Percentiles rank a stretch among this genome's conserved stretches.
These are phyloP conservation scores for Bovichtus variegatus DNA, from an alignment of 2,797 vertebrate genomes.

Conservation along the genomic window DNA sequence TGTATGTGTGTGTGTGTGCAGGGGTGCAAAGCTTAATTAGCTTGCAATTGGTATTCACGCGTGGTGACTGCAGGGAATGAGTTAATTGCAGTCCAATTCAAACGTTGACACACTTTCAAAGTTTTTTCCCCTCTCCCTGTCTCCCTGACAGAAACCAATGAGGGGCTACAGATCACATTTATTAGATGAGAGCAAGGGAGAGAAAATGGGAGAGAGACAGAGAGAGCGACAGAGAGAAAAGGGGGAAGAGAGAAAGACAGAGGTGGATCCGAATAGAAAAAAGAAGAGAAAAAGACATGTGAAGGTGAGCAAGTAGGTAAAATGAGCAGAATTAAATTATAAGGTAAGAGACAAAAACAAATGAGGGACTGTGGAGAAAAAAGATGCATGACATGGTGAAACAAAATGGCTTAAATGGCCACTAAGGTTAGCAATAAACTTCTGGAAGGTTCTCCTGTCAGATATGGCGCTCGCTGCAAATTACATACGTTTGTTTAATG, in stretches of 20 bases:
- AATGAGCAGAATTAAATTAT: conserved; percentile 14
- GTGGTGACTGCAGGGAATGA: conserved; percentile 87
- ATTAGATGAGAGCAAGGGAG: conserved; percentile 78
- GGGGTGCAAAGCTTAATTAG: conserved; percentile 84
- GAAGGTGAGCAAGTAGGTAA: conserved; percentile 27
- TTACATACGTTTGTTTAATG: not conserved
- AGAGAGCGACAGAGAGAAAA: conserved; percentile 1
- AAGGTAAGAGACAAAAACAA: not conserved
- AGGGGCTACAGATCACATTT: conserved; percentile 82
- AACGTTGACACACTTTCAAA: conserved; percentile 87
- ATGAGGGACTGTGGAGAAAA: not conserved
- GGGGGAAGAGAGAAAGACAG: not conserved
- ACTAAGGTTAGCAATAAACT: not conserved
- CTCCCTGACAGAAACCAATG: conserved; percentile 79
- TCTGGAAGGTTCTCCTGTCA: not conserved
- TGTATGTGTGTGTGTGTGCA: conserved; percentile 51
- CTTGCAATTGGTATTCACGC: conserved; percentile 84
- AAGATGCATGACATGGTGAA: not conserved
- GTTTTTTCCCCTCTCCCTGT: conserved; percentile 73
- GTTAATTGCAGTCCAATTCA: conserved; percentile 89
- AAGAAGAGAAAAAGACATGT: conserved; percentile 19
- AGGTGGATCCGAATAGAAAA: not conserved
- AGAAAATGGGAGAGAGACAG: conserved; percentile 43
- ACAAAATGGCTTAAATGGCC: conserved; percentile 7
- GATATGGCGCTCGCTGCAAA: not conserved